These are phyloP conservation scores for Vanessa tameamea DNA, from an alignment of 1,140 invertebrate genomes.

Conservation along the genomic window DNA sequence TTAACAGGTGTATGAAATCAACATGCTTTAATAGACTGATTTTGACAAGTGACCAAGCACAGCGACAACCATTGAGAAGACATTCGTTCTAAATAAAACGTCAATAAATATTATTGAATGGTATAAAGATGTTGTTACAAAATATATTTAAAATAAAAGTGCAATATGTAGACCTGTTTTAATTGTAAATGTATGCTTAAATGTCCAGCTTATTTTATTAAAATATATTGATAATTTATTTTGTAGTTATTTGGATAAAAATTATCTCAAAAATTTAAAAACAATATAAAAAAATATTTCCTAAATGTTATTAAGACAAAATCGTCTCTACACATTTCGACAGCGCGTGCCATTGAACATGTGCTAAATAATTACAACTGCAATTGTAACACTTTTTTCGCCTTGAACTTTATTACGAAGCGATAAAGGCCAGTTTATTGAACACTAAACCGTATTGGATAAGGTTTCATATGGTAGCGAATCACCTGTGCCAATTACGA, in stretches of 20 bases:
- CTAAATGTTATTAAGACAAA: neutral
- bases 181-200: too few relatives aligned
- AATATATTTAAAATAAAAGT: too few relatives aligned
- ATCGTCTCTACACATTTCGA: constrained; percentile 35
- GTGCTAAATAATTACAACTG: constrained; percentile 57
- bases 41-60: constrained; percentile 58
- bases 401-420: constrained; percentile 25
- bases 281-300: neutral
- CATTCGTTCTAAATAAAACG: constrained; percentile 7
- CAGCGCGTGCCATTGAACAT: constrained; percentile 58
- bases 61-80: constrained; percentile 38
- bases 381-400: constrained; percentile 33
- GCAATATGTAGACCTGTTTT: too few relatives aligned
- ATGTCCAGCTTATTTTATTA: too few relatives aligned
- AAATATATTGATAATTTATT: too few relatives aligned
- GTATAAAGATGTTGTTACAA: too few relatives aligned
- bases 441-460: constrained; percentile 8
- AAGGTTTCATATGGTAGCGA: constrained; percentile 36
- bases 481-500: constrained; percentile 62
- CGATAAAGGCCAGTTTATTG: constrained; percentile 34
- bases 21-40: constrained; percentile 68
- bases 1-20: constrained; percentile 61
- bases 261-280: neutral
- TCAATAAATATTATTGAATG: neutral
- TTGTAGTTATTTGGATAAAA: too few relatives aligned